Conservation (phyloP, 92 coral and sea anemone species). For the Parazoanthus swiftii region DNA sequence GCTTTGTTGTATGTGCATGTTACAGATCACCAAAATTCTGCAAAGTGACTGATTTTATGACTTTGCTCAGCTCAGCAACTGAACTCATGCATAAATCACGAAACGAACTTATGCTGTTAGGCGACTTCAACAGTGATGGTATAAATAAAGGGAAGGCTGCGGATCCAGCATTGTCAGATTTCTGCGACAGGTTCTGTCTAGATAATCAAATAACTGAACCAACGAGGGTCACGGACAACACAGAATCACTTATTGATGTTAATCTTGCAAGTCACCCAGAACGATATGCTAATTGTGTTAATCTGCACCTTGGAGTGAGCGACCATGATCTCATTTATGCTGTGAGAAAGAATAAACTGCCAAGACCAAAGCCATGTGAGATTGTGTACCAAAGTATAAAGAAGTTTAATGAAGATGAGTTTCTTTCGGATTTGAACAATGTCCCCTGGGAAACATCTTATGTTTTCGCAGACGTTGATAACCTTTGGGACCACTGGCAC, state of each 20-base stretch:
- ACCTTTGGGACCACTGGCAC: conserved; percentile 63
- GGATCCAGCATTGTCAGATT: not conserved
- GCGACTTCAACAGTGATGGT: no score
- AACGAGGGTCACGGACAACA: conserved; percentile 57
- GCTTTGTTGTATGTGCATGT: conserved; percentile 44
- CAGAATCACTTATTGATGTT: conserved; percentile 49
- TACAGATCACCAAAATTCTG: conserved; percentile 47
- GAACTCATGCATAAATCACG: not conserved
- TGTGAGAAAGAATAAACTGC: conserved; percentile 9
- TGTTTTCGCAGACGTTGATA: conserved; percentile 33
- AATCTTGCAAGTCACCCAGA: conserved; percentile 13
- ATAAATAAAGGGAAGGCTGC: no score
- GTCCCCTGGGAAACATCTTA: conserved; percentile 6
- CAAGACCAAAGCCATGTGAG: conserved; percentile 42
- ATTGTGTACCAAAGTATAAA: conserved; percentile 45
- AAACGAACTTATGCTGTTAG: not conserved
- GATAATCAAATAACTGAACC: conserved; percentile 49
- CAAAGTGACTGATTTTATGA: not conserved
- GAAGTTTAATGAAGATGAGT: conserved; percentile 12
- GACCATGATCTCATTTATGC: not conserved
- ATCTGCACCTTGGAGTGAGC: conserved; percentile 1
- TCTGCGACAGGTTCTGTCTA: conserved; percentile 51
- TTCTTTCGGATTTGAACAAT: not conserved
- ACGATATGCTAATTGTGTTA: conserved; percentile 21
- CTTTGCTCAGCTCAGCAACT: conserved; percentile 4